Conservation (phyloP, 2,888 invertebrate species). For the Tribolium freemani region DNA sequence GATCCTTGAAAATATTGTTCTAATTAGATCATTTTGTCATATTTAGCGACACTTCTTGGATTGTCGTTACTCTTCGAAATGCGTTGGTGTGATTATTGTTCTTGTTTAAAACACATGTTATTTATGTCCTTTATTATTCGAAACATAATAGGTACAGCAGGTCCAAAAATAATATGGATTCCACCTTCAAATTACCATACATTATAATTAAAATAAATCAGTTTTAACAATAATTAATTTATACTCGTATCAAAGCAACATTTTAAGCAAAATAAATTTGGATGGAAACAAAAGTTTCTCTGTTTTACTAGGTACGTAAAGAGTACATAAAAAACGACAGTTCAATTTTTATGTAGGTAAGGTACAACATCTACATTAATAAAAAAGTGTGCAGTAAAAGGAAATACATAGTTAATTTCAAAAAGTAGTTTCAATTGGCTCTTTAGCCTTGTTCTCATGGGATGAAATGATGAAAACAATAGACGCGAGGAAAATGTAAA, state of each 20-base stretch:
- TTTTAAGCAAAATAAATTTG: background rate
- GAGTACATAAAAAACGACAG: no score
- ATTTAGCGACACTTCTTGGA: no score
- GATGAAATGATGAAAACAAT: background rate
- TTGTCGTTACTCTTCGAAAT: background rate
- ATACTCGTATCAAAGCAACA: background rate
- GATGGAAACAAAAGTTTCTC: background rate
- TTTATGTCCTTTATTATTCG: no score
- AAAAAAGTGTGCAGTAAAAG: background rate
- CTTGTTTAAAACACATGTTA: no score
- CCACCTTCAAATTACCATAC: background rate
- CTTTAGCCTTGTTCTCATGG: background rate
- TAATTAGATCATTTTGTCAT: no score
- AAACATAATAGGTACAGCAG: no score
- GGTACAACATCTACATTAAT: background rate
- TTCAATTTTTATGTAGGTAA: background rate
- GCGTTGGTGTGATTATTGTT: background rate
- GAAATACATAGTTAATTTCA: no score
- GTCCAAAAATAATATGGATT: background rate
- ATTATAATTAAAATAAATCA: background rate
- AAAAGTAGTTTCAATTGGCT: no score
- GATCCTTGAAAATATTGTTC: no score
- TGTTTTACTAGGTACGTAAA: no score
- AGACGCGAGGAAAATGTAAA: background rate
- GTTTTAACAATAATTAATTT: background rate